phyloP scores from a whole-genome alignment of 1,140 invertebrate species.

The Diorhabda elongata region DNA sequence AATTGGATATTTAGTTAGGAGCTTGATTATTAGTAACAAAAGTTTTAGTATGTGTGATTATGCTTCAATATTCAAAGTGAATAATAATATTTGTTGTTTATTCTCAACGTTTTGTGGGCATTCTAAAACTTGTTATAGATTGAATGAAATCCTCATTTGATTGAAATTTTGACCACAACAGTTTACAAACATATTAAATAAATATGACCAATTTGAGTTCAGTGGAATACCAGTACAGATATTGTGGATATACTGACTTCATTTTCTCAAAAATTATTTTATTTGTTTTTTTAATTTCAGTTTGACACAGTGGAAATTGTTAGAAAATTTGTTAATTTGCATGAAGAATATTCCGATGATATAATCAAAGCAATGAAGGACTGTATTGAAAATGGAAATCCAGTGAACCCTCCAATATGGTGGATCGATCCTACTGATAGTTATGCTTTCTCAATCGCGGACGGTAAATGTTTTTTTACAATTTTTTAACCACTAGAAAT shows the following conservation, averaged over 20 bases:
- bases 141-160: too few species aligned
- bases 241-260: neutral
- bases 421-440: conserved; percentile 74
- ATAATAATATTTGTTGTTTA: too few species aligned
- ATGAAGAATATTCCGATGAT: conserved; percentile 59
- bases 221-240: too few species aligned
- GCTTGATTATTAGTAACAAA: too few species aligned
- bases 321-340: conserved; percentile 49
- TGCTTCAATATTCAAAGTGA: too few species aligned
- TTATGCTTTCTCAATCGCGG: conserved; percentile 25
- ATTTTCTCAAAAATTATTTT: neutral
- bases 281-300: conserved; percentile 17
- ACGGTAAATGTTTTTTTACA: conserved; percentile 20
- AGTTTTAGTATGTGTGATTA: too few species aligned
- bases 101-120: too few species aligned
- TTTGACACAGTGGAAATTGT: conserved; percentile 51
- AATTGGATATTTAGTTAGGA: too few species aligned
- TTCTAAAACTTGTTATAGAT: too few species aligned
- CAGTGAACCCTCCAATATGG: conserved; percentile 87
- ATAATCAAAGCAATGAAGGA: conserved; percentile 60
- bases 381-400: conserved; percentile 60
- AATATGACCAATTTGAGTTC: neutral
- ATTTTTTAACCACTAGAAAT: too few species aligned
- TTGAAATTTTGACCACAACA: too few species aligned
- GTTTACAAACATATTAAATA: neutral